phyloP scores from a whole-genome alignment of 1,140 invertebrate genomes.

The Drosophila varians region DNA sequence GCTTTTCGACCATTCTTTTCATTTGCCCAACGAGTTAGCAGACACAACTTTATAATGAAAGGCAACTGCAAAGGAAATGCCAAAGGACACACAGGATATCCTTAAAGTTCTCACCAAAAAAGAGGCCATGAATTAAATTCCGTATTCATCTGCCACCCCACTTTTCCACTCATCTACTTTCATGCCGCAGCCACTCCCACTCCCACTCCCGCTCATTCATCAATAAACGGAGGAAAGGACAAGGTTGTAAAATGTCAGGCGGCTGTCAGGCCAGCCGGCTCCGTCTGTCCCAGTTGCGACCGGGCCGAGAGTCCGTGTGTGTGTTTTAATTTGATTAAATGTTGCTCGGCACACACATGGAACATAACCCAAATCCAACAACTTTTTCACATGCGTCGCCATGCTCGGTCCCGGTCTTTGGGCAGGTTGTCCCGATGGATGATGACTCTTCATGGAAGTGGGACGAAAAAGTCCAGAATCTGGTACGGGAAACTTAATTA shows the following conservation, averaged over 20 bases:
- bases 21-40: slow-evolving; percentile 55
- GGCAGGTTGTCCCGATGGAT: background rate
- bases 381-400: slow-evolving; percentile 16
- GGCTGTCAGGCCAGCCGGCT: slow-evolving; percentile 45
- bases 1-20: slow-evolving; percentile 35
- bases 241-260: slow-evolving; percentile 61
- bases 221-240: slow-evolving; percentile 55
- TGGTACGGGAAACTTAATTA: too few species aligned
- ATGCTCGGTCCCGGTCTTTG: background rate
- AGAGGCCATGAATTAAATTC: slow-evolving; percentile 47
- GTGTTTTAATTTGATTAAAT: slow-evolving; percentile 76
- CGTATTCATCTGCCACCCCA: slow-evolving; percentile 37
- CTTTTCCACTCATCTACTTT: background rate
- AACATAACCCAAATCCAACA: slow-evolving; percentile 54
- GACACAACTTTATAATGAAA: slow-evolving; percentile 26
- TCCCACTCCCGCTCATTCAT: slow-evolving; percentile 40
- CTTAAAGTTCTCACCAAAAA: slow-evolving; percentile 31
- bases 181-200: slow-evolving; percentile 16
- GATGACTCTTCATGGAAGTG: background rate
- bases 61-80: slow-evolving; percentile 17
- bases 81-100: background rate
- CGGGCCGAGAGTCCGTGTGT: slow-evolving; percentile 10
- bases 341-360: slow-evolving; percentile 54
- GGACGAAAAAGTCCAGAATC: background rate
- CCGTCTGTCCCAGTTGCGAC: slow-evolving; percentile 28